phyloP scores from a whole-genome alignment of 2,113 vertebrate genomes.

The Corvus hawaiiensis region DNA sequence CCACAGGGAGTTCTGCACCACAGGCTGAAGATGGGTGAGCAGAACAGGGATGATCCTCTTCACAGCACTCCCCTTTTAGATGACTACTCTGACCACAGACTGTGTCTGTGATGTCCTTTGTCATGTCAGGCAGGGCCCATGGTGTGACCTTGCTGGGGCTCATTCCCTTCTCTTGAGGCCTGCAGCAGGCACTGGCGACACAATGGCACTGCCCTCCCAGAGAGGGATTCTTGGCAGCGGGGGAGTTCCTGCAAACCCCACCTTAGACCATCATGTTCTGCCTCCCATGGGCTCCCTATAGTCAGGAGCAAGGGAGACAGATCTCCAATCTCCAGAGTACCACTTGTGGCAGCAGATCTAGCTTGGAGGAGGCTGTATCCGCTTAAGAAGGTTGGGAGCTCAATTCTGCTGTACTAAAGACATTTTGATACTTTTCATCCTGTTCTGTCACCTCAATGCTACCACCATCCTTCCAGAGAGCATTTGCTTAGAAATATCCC shows the following conservation, averaged over 20 bases:
- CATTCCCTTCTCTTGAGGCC: too few species aligned
- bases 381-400: not conserved
- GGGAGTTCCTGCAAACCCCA: not conserved
- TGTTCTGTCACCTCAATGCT: not conserved
- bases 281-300: rapidly evolving
- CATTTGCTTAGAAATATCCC: not conserved
- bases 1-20: not conserved
- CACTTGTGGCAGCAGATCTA: not conserved
- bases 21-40: not conserved
- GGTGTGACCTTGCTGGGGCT: not conserved
- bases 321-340: not conserved
- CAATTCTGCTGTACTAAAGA: not conserved
- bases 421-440: not conserved
- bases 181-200: not conserved
- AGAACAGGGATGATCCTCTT: not conserved
- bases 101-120: not conserved
- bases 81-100: not conserved
- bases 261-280: not conserved
- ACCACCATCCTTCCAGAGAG: not conserved
- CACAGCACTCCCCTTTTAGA: not conserved
- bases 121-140: not conserved
- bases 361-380: not conserved
- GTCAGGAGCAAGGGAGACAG: not conserved
- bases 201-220: not conserved
- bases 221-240: rapidly evolving